Base-by-base conservation (phyloP, 23 tunicate genomes). In the Ascidia mentula region DNA sequence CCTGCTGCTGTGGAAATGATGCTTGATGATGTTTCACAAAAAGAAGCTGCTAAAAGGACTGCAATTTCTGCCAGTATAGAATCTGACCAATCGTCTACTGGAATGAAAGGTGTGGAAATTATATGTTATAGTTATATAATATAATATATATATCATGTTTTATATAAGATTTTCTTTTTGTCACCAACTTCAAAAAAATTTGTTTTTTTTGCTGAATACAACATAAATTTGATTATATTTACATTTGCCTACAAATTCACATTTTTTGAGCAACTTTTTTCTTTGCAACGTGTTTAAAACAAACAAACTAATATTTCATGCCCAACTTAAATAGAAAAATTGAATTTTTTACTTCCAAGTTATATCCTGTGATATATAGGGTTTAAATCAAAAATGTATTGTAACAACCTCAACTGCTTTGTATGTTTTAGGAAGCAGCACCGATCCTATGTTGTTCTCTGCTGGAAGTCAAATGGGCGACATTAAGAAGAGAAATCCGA, bases 381-480 rank as follows among this genome's bases (percentile, higher is more conserved):
- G n/a, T n/a, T n/a, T n/a, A n/a, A n/a, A n/a, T n/a, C n/a, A n/a
- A n/a, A n/a, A n/a, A n/a, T n/a, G n/a, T n/a, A n/a, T n/a, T n/a
- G n/a, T n/a, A n/a, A n/a, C n/a, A n/a, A n/a, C n/a, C n/a, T n/a
- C n/a, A n/a, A n/a, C n/a, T n/a, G n/a, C n/a, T n/a, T n/a, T n/a
- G n/a, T n/a, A 33, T 40, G 15, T 32, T 69, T 7, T 76, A 92
- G 97, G 97, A 18, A 92, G 92, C 78, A 92, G 97, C 86, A 89
- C 73, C 12, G 97, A 92, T 75, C 97, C 97, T 4, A 92, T 92
- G 97, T 46, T 92, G 42, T 82, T 26, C 53, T 28, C 69, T 45
- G 36, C 69, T 37, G 77, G 72, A 69, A 34, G 72, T 45, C 38
- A 42, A 28, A 28, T 60, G 32, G 59, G 53, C 37, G 46, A 34